A percentile compares a stretch with the other conserved stretches of the same genome.
Evolutionary conservation across 2,113 vertebrate species (phyloP).

Genomic region (Zootoca vivipara): DNA sequence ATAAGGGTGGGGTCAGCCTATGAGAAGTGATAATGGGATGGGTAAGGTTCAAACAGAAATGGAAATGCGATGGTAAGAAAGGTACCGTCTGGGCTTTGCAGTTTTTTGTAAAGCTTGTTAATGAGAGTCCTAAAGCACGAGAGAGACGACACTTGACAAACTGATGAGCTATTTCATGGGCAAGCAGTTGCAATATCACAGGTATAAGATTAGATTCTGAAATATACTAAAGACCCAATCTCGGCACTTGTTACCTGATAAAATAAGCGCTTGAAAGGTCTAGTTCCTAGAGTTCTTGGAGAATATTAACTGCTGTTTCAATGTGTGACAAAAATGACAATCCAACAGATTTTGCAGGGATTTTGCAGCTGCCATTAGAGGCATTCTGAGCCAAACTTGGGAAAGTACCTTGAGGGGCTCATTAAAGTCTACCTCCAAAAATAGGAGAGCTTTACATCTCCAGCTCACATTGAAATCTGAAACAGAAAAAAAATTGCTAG

Average conservation of each 20-base stretch:
- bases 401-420: background rate
- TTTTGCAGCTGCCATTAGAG: background rate
- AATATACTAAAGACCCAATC: background rate
- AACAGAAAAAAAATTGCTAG: background rate
- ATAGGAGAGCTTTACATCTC: background rate
- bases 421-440: background rate
- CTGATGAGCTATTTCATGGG: too few species aligned
- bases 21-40: too few species aligned
- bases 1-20: too few species aligned
- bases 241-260: background rate
- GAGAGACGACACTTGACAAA: too few species aligned
- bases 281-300: background rate
- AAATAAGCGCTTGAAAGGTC: background rate
- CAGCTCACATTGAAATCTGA: too few species aligned
- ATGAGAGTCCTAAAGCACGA: too few species aligned
- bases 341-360: background rate
- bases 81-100: too few species aligned
- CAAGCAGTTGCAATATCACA: too few species aligned
- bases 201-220: too few species aligned
- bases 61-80: too few species aligned
- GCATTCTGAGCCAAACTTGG: background rate
- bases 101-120: too few species aligned
- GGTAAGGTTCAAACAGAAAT: too few species aligned
- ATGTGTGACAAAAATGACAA: background rate
- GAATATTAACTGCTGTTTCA: background rate